A percentile compares a stretch with the other conserved stretches of the same genome.
phyloP scores from a whole-genome alignment of 2,113 vertebrate genomes.

The Empidonax alnorum region DNA sequence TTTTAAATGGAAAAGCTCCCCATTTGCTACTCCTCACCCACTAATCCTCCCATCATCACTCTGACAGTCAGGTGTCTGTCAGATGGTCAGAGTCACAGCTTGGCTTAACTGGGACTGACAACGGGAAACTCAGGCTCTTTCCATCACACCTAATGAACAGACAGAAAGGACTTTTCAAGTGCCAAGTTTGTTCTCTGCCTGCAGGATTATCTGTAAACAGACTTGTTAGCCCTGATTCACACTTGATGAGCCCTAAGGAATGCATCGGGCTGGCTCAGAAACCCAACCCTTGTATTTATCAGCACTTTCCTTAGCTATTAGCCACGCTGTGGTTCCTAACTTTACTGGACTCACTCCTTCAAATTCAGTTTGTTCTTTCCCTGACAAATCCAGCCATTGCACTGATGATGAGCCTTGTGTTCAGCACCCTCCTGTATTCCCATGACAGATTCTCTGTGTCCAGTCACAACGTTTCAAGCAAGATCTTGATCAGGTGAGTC shows the following conservation, averaged over 20 bases:
- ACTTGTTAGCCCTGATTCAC: not conserved
- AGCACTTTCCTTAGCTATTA: not conserved
- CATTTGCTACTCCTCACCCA: not conserved
- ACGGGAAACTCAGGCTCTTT: not conserved
- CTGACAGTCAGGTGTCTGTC: not conserved
- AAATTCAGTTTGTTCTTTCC: not conserved
- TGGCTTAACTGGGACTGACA: not conserved
- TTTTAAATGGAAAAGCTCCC: not conserved
- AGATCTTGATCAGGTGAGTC: not conserved
- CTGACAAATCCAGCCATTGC: not conserved
- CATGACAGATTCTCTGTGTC: accelerated
- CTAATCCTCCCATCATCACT: not conserved
- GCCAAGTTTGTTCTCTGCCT: not conserved
- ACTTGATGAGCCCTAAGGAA: not conserved
- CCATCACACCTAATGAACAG: not conserved
- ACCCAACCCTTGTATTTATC: not conserved
- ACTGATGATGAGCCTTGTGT: accelerated
- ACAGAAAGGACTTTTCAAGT: not conserved
- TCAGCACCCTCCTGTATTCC: not conserved
- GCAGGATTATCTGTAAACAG: not conserved
- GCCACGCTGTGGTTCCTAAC: not conserved
- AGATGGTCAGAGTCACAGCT: not conserved
- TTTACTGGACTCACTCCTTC: not conserved
- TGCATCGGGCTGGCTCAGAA: not conserved
- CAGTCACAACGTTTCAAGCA: accelerated